A percentile compares a stretch with the other conserved stretches of the same genome.
Conservation (phyloP, 2,888 invertebrate species). For the Trissonchulus latispiculum region DNA sequence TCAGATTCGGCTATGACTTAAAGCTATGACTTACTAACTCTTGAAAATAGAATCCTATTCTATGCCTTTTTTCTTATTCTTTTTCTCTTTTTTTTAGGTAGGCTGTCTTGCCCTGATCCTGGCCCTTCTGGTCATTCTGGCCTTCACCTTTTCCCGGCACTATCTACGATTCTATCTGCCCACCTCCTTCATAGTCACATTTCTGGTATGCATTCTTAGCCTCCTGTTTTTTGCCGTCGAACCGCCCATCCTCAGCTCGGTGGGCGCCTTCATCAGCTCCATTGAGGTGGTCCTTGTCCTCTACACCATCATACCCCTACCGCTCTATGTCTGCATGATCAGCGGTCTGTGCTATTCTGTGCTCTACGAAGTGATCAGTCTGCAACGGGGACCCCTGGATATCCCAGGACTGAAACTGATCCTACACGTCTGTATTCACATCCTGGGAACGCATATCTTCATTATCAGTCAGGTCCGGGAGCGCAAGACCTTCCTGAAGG, state of each 20-base stretch:
- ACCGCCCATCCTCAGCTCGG: slow-evolving; percentile 43
- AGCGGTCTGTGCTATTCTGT: slow-evolving; percentile 72
- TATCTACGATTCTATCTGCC: slow-evolving; percentile 48
- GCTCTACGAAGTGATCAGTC: slow-evolving; percentile 64
- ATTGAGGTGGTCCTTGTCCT: slow-evolving; percentile 66
- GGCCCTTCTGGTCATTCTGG: slow-evolving; percentile 42
- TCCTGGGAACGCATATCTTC: slow-evolving; percentile 82
- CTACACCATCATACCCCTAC: slow-evolving; percentile 84
- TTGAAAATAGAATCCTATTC: too few species aligned
- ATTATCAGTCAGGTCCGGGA: slow-evolving; percentile 73
- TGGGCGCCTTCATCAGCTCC: slow-evolving; percentile 26
- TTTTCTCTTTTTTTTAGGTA: too few species aligned
- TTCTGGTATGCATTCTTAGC: slow-evolving; percentile 44
- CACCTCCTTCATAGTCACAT: slow-evolving; percentile 57
- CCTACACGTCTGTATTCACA: slow-evolving; percentile 75
- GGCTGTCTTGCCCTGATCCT: slow-evolving; percentile 48
- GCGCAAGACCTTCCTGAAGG: slow-evolving; percentile 92
- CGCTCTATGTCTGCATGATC: slow-evolving; percentile 68
- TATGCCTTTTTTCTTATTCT: too few species aligned
- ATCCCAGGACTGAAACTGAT: slow-evolving; percentile 54
- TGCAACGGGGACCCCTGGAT: slow-evolving; percentile 23
- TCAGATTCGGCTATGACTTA: too few species aligned
- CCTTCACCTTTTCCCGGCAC: slow-evolving; percentile 46
- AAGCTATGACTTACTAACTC: too few species aligned
- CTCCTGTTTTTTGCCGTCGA: slow-evolving; percentile 34